Evolutionary conservation across 2,113 vertebrate species (phyloP).

Genomic region (Seriola rivoliana): DNA sequence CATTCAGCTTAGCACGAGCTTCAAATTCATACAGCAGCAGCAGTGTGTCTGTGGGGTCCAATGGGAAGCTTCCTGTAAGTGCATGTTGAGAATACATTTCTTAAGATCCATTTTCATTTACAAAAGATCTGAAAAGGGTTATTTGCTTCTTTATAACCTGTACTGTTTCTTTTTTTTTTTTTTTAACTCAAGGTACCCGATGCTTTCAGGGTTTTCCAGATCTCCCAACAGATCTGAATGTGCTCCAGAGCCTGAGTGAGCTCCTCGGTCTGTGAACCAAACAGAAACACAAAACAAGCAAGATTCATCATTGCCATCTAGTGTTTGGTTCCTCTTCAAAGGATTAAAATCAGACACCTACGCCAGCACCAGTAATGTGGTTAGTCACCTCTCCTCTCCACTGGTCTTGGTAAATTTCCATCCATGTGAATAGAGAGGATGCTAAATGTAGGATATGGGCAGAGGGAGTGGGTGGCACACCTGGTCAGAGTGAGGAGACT

Average conservation of each 20-base stretch:
- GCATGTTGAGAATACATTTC: not conserved
- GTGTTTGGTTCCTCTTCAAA: slow-evolving; percentile 60
- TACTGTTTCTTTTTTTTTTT: not conserved
- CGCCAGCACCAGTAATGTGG: slow-evolving; percentile 51
- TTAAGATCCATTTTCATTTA: not conserved
- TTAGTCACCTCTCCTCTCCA: slow-evolving; percentile 70
- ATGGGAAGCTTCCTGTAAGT: slow-evolving; percentile 83
- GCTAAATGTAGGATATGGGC: slow-evolving; percentile 60
- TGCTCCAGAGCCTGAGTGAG: slow-evolving; percentile 87
- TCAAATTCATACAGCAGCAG: slow-evolving; percentile 96
- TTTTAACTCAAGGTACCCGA: slow-evolving; percentile 81
- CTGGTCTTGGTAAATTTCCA: slow-evolving; percentile 71
- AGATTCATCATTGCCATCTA: slow-evolving; percentile 74
- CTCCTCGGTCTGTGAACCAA: slow-evolving; percentile 80
- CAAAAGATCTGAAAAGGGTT: not conserved
- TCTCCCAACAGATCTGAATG: slow-evolving; percentile 87
- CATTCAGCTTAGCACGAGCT: slow-evolving; percentile 90
- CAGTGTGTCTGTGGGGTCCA: slow-evolving; percentile 88
- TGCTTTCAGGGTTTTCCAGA: slow-evolving; percentile 89
- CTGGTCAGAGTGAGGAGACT: slow-evolving; percentile 73
- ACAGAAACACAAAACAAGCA: slow-evolving; percentile 9
- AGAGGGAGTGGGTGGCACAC: slow-evolving; percentile 78
- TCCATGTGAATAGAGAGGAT: slow-evolving; percentile 49
- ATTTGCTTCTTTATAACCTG: too few relatives aligned
- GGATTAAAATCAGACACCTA: slow-evolving; percentile 58